phyloP scores from a whole-genome alignment of 2,113 vertebrate genomes.

The Gavia stellata region DNA sequence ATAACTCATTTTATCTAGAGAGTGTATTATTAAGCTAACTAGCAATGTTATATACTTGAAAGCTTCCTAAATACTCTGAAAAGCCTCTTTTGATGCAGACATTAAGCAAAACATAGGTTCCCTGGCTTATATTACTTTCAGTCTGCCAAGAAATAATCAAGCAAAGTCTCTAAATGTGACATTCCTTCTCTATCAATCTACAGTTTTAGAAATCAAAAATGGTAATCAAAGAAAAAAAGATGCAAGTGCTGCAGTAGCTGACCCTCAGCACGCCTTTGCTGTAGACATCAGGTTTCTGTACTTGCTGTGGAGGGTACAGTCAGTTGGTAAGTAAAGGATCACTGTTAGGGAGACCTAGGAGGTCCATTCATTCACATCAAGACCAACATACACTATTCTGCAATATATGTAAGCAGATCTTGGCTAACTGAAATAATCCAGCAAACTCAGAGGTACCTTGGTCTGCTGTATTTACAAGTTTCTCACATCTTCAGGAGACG shows the following conservation, averaged over 20 bases:
- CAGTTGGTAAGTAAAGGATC: background rate
- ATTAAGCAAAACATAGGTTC: background rate
- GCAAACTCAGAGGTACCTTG: background rate
- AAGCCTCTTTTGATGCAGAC: background rate
- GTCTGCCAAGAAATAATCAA: background rate
- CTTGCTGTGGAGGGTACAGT: background rate
- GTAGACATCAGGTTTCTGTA: background rate
- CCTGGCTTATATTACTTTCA: background rate
- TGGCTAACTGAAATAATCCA: background rate
- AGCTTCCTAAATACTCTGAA: background rate
- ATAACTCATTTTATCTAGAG: background rate
- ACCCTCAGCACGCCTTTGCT: background rate
- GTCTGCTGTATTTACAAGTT: background rate
- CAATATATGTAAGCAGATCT: background rate
- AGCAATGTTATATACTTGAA: background rate
- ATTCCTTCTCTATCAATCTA: background rate
- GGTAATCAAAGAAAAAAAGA: background rate
- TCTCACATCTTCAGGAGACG: background rate
- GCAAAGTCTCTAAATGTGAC: background rate
- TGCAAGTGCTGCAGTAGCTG: background rate
- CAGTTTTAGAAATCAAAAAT: background rate
- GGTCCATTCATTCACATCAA: background rate
- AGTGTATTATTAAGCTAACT: background rate
- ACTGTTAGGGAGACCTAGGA: background rate
- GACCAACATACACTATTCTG: background rate